phyloP scores from a whole-genome alignment of 2,113 vertebrate species.

The Eretmochelys imbricata region DNA sequence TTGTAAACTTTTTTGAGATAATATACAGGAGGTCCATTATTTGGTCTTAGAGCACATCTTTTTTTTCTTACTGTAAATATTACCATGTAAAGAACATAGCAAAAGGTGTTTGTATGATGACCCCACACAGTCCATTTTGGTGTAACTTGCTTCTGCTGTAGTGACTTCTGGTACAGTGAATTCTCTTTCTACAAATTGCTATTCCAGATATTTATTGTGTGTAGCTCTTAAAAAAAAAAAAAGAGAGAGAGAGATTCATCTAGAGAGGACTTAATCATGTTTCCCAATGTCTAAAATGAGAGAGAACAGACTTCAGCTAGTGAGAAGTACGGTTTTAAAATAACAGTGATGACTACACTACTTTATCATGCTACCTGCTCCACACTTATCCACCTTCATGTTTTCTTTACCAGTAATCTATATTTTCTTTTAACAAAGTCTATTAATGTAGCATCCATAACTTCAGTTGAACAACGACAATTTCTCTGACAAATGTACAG shows the following conservation, averaged over 20 bases:
- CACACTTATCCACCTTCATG: too few relatives aligned
- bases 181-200: neutral
- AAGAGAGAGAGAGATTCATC: too few relatives aligned
- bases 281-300: neutral
- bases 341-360: too few relatives aligned
- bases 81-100: neutral
- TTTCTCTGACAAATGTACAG: neutral
- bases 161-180: neutral
- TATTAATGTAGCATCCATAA: neutral
- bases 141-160: neutral
- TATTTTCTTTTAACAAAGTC: too few relatives aligned
- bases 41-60: neutral
- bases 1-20: neutral
- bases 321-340: too few relatives aligned
- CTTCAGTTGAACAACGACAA: neutral
- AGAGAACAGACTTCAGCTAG: neutral
- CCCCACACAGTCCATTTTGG: accelerated
- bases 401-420: too few relatives aligned
- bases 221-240: too few relatives aligned
- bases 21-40: accelerated
- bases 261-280: neutral
- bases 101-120: neutral
- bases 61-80: neutral
- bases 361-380: too few relatives aligned
- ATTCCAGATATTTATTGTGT: neutral